These are phyloP conservation scores for Noctuana brunneofusca DNA, from an alignment of 2,888 invertebrate genomes.

Conservation along the genomic window DNA sequence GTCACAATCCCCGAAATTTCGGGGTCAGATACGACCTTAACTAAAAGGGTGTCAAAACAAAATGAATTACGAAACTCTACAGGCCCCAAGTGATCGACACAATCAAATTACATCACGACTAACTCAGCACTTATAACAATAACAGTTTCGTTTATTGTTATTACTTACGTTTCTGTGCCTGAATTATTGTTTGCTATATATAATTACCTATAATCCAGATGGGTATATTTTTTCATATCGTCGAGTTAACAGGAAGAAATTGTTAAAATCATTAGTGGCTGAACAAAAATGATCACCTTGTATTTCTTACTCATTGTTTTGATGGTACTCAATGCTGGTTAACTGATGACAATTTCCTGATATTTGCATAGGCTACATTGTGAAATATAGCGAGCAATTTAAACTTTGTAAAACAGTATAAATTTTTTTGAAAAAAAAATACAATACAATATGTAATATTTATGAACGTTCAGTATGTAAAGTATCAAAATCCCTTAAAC, in stretches of 20 bases:
- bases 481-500: too few relatives aligned
- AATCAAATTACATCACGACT: conserved; percentile 27
- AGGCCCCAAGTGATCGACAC: conserved; percentile 7
- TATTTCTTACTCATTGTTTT: too few relatives aligned
- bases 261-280: too few relatives aligned
- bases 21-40: conserved; percentile 8
- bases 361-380: too few relatives aligned
- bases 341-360: too few relatives aligned
- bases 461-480: too few relatives aligned
- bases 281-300: too few relatives aligned
- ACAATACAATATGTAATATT: too few relatives aligned
- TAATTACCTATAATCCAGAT: background rate
- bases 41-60: conserved; percentile 27
- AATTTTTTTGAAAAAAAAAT: too few relatives aligned
- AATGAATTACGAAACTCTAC: conserved; percentile 13
- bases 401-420: too few relatives aligned
- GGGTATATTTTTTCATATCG: background rate
- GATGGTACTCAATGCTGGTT: too few relatives aligned
- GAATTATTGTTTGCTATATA: background rate
- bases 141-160: conserved; percentile 6
- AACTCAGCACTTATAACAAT: conserved; percentile 18
- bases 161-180: background rate
- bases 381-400: too few relatives aligned
- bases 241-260: background rate
- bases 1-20: conserved; percentile 7